A percentile compares a stretch with the other conserved stretches of the same genome.
Evolutionary conservation across 2,888 invertebrate genomes (phyloP).

Genomic region (Polyommatus icarus): DNA sequence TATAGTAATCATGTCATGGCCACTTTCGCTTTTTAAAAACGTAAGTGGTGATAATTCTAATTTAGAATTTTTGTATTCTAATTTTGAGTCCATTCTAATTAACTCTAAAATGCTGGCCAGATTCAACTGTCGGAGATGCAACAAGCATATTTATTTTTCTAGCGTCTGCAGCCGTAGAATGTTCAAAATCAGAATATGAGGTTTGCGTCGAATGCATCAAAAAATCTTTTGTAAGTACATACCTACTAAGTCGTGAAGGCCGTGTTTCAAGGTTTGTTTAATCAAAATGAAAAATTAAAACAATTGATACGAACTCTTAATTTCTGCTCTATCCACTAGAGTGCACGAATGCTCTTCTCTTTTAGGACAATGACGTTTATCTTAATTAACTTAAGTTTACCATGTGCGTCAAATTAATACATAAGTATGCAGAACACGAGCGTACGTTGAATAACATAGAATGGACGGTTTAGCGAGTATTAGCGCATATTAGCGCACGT

Average conservation of each 20-base stretch:
- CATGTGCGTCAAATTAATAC: not conserved
- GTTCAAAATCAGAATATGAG: not conserved
- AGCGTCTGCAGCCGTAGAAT: not conserved
- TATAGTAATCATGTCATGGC: slow-evolving; percentile 5
- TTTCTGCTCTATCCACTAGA: not conserved
- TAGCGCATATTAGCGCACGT: slow-evolving; percentile 3
- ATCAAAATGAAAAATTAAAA: too few relatives aligned
- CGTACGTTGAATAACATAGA: not conserved
- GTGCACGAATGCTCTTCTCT: not conserved
- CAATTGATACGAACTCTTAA: too few relatives aligned
- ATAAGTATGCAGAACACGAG: not conserved
- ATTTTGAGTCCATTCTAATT: not conserved
- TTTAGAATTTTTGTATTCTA: not conserved
- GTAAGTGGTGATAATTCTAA: not conserved
- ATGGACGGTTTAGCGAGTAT: not conserved
- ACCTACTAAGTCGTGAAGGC: not conserved
- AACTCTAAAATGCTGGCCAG: not conserved
- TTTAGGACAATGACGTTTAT: not conserved
- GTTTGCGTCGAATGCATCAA: not conserved
- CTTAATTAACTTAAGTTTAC: not conserved
- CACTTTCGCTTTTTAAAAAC: slow-evolving; percentile 5
- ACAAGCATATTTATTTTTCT: too few relatives aligned
- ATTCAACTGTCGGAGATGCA: too few relatives aligned
- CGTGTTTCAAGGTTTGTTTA: not conserved
- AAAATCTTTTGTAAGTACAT: not conserved